Evolutionary conservation across 2,113 vertebrate genomes (phyloP).

Genomic region (Tinamus guttatus): DNA sequence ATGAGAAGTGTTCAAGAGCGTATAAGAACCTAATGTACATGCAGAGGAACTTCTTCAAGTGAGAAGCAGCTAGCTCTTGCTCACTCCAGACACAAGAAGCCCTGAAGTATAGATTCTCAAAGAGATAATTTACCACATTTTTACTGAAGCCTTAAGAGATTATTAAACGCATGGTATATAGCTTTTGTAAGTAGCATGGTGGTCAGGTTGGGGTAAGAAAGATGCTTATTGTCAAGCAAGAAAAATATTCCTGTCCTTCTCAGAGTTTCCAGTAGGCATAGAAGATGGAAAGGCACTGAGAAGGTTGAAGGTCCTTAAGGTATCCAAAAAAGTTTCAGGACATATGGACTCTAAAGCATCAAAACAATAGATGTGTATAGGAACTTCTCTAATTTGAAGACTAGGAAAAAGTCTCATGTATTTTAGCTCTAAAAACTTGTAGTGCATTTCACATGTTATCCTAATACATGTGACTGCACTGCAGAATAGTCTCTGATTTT

Average conservation of each 20-base stretch:
- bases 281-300: background rate
- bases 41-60: background rate
- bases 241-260: background rate
- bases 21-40: conserved; percentile 17
- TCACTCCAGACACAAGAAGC: background rate
- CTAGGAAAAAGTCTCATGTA: background rate
- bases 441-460: background rate
- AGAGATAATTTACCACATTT: background rate
- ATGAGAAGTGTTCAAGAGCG: conserved; percentile 58
- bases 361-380: background rate
- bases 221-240: background rate
- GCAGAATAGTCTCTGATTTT: background rate
- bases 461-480: background rate
- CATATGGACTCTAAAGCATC: background rate
- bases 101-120: background rate
- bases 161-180: conserved; percentile 2
- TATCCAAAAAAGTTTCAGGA: background rate
- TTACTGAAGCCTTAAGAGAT: background rate
- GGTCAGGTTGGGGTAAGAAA: background rate
- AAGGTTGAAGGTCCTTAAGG: background rate
- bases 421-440: background rate
- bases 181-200: background rate
- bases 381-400: background rate
- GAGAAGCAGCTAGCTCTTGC: background rate
- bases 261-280: background rate